These are phyloP conservation scores for Todus mexicanus DNA, from an alignment of 2,797 vertebrate species.

Conservation along the genomic window DNA sequence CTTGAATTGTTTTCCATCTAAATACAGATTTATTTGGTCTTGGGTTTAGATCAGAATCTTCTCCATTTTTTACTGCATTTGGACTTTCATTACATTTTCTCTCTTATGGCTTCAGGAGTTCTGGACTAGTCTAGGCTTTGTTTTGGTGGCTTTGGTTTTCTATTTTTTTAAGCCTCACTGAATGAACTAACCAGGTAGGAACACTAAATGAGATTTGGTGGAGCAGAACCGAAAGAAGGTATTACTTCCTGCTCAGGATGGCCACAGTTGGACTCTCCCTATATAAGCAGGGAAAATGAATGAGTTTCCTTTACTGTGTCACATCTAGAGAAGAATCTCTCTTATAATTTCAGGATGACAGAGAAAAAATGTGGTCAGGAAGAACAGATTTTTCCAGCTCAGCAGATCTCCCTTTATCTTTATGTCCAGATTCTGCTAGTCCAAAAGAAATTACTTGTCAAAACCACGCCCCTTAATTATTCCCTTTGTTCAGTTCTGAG, in stretches of 20 bases:
- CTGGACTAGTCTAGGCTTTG: not conserved
- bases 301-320: not conserved
- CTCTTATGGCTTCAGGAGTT: not conserved
- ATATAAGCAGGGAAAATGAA: not conserved
- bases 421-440: not conserved
- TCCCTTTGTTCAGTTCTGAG: not conserved
- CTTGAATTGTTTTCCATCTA: not conserved
- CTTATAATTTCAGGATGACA: constrained; percentile 2
- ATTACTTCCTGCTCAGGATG: not conserved
- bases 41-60: not conserved
- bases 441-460: not conserved
- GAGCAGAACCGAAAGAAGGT: not conserved
- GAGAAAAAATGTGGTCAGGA: not conserved
- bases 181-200: not conserved
- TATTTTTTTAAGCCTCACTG: not conserved
- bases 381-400: not conserved
- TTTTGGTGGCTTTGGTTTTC: not conserved
- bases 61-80: not conserved
- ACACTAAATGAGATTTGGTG: not conserved
- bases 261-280: not conserved
- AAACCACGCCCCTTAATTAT: constrained; percentile 7
- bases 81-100: not conserved
- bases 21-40: not conserved
- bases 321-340: not conserved
- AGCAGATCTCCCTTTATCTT: constrained; percentile 29